phyloP scores from a whole-genome alignment of 2,888 invertebrate species.

The Ariolimax columbianus region DNA sequence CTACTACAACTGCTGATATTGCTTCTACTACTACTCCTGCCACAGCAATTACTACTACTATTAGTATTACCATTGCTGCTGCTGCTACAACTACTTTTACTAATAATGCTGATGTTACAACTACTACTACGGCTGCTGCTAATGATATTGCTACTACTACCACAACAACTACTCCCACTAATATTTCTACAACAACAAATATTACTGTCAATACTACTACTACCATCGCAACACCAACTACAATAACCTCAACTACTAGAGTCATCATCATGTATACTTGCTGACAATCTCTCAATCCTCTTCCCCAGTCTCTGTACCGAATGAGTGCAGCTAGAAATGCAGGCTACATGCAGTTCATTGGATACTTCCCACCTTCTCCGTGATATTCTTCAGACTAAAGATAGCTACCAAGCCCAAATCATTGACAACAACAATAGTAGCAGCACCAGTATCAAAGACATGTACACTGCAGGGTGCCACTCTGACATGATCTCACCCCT shows the following conservation, averaged over 20 bases:
- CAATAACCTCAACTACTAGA: not conserved
- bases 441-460: conserved; percentile 38
- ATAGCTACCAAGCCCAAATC: conserved; percentile 76
- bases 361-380: conserved; percentile 86
- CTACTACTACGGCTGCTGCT: not conserved
- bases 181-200: conserved; percentile 1
- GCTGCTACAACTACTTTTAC: not conserved
- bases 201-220: no score
- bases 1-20: conserved; percentile 2
- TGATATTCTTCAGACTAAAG: conserved; percentile 90
- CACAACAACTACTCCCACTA: no score
- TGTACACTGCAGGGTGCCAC: conserved; percentile 30
- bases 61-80: not conserved
- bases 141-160: not conserved
- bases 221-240: no score
- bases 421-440: conserved; percentile 52
- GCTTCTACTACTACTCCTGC: conserved; percentile 17
- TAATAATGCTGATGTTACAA: no score
- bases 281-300: not conserved
- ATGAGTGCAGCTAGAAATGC: conserved; percentile 35
- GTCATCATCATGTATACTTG: not conserved
- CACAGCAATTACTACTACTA: no score
- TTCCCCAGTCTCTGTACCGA: not conserved
- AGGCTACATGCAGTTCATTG: conserved; percentile 44
- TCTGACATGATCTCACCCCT: conserved; percentile 49